phyloP scores from a whole-genome alignment of 2,797 vertebrate species.

The Perodicticus potto region DNA sequence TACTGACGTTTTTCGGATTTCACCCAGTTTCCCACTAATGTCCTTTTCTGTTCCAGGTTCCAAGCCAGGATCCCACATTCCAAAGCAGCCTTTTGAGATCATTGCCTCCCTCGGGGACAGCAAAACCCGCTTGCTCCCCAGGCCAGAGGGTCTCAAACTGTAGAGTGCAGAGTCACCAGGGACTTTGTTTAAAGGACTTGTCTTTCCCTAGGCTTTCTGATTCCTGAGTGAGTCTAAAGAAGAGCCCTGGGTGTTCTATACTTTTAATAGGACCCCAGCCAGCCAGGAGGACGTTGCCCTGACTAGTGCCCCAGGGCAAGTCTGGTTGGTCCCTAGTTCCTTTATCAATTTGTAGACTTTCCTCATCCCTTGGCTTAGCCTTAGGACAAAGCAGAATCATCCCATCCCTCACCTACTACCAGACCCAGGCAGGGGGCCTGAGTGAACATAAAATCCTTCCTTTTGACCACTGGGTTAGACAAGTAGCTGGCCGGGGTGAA shows the following conservation, averaged over 20 bases:
- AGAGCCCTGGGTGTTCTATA: background rate
- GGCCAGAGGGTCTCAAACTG: background rate
- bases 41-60: constrained; percentile 44
- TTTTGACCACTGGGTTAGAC: background rate
- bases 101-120: background rate
- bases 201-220: background rate
- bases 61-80: constrained; percentile 27
- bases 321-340: background rate
- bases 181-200: constrained; percentile 26
- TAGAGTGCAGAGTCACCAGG: background rate
- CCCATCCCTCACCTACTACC: background rate
- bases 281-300: background rate
- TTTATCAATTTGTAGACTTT: background rate
- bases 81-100: background rate
- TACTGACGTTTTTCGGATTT: constrained; percentile 26
- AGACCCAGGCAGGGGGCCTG: background rate
- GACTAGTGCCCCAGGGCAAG: background rate
- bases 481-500: background rate
- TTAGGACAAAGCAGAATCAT: background rate
- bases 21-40: constrained; percentile 41
- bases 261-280: background rate
- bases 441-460: background rate
- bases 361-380: background rate
- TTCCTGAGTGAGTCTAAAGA: background rate
- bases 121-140: background rate